Base-by-base conservation (phyloP, 2,888 invertebrate genomes). In the Scaptodrosophila latifasciaeformis region DNA sequence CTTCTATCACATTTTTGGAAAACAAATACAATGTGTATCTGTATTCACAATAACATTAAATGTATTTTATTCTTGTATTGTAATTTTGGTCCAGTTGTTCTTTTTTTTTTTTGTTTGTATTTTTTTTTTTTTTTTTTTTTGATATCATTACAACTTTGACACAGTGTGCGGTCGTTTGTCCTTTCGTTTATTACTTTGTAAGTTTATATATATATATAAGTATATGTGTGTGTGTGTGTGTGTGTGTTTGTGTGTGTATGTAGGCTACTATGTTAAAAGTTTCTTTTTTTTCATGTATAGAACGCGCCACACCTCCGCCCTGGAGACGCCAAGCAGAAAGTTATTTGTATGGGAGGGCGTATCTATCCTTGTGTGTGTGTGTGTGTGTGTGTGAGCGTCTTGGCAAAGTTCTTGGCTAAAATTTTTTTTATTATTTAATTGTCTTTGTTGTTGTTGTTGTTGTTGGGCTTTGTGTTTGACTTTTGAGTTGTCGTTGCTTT, bases 181-280 rank as follows among this genome's bases (percentile, higher is more conserved):
- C 40, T 40, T 40, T 40, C 40, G 21, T 40, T 40, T 40, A 40
- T 40, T 40, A 40, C 40, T 40, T 10, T 21, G n/a, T n/a, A n/a
- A n/a, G n/a, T n/a, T n/a, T n/a, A n/a, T n/a, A n/a, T n/a, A n/a
- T 19, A 19, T 10, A 40, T 40, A 6, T 19, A 39, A 10, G 18
- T 47, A 51, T 21, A 35, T 35, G 46, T 56, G 39, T 55, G 35
- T 48, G 56, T 35, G 21, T 54, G 37, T 62, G 54, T 49, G 4
- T 47, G 35, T 54, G 19, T 30, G 47, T 43, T 27, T 51, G 43
- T 54, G 35, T 54, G 57, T 66, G 51, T 74, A 77, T 71, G 58
- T 71, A 75, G 68, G 76, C 68, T 71, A 71, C 79, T 75, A 75
- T 75, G 71, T 62, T 71, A 78, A 75, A 75, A 75, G 65, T 78